Conservation (phyloP, 2,797 vertebrate species). For the Trichosurus vulpecula region DNA sequence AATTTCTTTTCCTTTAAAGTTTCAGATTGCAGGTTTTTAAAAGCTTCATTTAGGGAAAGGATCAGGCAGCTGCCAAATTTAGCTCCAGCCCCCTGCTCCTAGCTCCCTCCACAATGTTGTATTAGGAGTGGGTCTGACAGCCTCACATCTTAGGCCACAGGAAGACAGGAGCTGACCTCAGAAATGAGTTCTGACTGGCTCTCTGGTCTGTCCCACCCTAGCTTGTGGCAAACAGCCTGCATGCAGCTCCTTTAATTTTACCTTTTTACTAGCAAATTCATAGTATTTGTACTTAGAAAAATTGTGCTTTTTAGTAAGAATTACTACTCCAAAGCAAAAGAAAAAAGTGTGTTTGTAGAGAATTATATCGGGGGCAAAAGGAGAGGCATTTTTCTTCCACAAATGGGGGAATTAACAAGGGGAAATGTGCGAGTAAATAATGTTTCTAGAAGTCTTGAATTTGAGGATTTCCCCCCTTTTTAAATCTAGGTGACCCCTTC, state of each 20-base stretch:
- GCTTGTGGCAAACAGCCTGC: background rate
- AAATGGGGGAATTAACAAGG: background rate
- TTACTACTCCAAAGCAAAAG: background rate
- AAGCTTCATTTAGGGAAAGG: background rate
- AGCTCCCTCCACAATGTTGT: rapidly evolving
- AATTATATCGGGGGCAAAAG: background rate
- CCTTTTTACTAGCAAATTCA: background rate
- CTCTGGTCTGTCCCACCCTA: background rate
- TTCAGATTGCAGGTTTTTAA: background rate
- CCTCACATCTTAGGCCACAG: background rate
- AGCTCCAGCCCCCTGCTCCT: background rate
- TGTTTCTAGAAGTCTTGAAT: background rate
- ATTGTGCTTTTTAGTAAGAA: background rate
- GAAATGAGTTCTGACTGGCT: background rate
- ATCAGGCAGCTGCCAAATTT: background rate
- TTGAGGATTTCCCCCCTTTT: slow-evolving; percentile 41
- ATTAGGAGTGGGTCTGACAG: background rate
- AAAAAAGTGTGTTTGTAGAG: background rate
- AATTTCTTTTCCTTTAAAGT: background rate
- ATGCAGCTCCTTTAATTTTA: background rate
- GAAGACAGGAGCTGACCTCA: background rate
- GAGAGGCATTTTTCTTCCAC: background rate
- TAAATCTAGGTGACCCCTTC: slow-evolving; percentile 92
- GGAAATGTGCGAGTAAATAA: background rate
- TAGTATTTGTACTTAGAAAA: background rate